Base-by-base conservation (phyloP, 2,888 invertebrate species). In the Temnothorax rugatulus region DNA sequence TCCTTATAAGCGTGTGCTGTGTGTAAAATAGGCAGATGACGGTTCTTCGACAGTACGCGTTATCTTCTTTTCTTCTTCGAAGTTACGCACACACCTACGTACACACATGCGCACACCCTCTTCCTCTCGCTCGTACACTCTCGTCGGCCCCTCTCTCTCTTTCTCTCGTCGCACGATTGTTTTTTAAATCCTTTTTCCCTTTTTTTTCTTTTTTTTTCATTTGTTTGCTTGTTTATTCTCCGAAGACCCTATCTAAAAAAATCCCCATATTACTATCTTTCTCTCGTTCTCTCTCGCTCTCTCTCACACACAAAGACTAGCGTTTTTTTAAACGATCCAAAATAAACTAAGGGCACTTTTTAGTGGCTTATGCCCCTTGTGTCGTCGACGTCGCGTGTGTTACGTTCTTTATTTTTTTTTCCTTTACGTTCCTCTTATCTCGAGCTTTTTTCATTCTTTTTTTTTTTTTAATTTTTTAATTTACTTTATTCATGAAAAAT, bases 401-500 rank as follows among this genome's bases (percentile, higher is more conserved):
- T 66, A 41, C 76, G 38, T 77, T 44, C 18, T 29, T 73, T 50
- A 25, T 77, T 52, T 50, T 52, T 68, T 50, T 38, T 73, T 68
- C 34, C 66, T 18, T 66, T 38, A 73, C 38, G 59, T 81, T 83
- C 47, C 38, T 75, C 59, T 64, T 25, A 83, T 90, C 38, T 69
- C 69, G 71, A 71, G 71, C 15, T 54, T 69, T 76, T 68, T 59
- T 69, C 57, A 4, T 47, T 29, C 4, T 59, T 68, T 69, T 68
- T 47, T 69, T 68, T 47, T 79, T 79, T 47, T 21, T 13, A 21
- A 44, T 61, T 66, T 52, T 44, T 59, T 66, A 38, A 52, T 91
- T 91, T 94, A 93, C 92, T 93, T 92, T 92, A 91, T 90, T 93
- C 92, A 92, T 96, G 96, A 96, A 96, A 96, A 96, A 96, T 96